These are phyloP conservation scores for Vireo griseus DNA, from an alignment of 2,797 vertebrate genomes.

Conservation along the genomic window DNA sequence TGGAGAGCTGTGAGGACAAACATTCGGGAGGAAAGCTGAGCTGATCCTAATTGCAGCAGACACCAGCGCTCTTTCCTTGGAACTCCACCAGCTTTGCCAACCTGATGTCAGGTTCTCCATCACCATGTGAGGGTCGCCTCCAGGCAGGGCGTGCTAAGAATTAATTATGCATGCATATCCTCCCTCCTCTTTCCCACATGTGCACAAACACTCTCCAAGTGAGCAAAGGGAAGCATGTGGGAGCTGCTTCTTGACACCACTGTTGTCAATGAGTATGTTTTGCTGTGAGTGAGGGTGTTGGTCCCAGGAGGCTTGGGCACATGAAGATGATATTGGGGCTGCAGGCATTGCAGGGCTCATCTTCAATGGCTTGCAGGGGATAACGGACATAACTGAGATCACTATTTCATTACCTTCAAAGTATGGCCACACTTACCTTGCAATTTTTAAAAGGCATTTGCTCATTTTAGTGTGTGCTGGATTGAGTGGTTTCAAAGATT, in stretches of 20 bases:
- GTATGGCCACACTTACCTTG: background rate
- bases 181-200: background rate
- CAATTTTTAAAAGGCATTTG: background rate
- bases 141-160: background rate
- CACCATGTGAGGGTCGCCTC: background rate
- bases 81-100: slow-evolving; percentile 19
- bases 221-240: background rate
- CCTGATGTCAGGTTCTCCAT: slow-evolving; percentile 46
- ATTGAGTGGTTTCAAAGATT: background rate
- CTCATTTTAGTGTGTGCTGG: background rate
- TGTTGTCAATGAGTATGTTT: background rate
- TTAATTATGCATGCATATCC: background rate
- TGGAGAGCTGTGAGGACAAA: slow-evolving; percentile 65
- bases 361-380: background rate
- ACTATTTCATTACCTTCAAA: background rate
- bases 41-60: slow-evolving; percentile 55
- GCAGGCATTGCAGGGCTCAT: background rate
- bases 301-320: background rate
- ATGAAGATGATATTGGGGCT: background rate
- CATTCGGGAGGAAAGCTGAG: slow-evolving; percentile 39
- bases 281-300: background rate
- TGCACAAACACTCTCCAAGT: background rate
- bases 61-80: background rate
- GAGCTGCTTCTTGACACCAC: background rate
- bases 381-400: background rate